These are phyloP conservation scores for Dexiosoma caninum DNA, from an alignment of 2,888 invertebrate genomes.

Conservation along the genomic window DNA sequence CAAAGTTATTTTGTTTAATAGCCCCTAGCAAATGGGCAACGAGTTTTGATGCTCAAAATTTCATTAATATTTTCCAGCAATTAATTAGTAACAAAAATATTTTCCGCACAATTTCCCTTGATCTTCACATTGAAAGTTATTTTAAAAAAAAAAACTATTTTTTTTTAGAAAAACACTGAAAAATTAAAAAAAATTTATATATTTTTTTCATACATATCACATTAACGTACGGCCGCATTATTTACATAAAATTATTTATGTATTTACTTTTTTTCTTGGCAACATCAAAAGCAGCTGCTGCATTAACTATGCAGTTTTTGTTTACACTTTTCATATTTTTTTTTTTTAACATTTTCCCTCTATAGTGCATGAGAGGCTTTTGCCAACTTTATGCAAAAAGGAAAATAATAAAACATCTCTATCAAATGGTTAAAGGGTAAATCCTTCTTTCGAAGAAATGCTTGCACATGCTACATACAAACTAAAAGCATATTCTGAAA, in stretches of 20 bases:
- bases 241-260: too few relatives aligned
- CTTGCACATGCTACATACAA: not conserved
- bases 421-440: conserved; percentile 12
- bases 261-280: not conserved
- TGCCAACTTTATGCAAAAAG: not conserved
- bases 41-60: too few relatives aligned
- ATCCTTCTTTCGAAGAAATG: not conserved
- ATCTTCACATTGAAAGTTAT: too few relatives aligned
- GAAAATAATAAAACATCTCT: not conserved
- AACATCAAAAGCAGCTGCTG: conserved; percentile 23
- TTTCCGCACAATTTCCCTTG: too few relatives aligned
- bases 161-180: too few relatives aligned
- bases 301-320: conserved; percentile 18
- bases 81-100: too few relatives aligned
- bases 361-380: not conserved
- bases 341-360: not conserved
- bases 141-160: too few relatives aligned
- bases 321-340: not conserved
- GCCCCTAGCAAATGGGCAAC: too few relatives aligned
- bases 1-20: too few relatives aligned
- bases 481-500: not conserved
- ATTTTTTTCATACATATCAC: not conserved
- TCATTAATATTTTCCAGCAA: too few relatives aligned
- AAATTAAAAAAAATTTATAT: too few relatives aligned
- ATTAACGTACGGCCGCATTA: not conserved